phyloP scores from a whole-genome alignment of 1,140 invertebrate genomes.

The Neuroterus valhalla region DNA sequence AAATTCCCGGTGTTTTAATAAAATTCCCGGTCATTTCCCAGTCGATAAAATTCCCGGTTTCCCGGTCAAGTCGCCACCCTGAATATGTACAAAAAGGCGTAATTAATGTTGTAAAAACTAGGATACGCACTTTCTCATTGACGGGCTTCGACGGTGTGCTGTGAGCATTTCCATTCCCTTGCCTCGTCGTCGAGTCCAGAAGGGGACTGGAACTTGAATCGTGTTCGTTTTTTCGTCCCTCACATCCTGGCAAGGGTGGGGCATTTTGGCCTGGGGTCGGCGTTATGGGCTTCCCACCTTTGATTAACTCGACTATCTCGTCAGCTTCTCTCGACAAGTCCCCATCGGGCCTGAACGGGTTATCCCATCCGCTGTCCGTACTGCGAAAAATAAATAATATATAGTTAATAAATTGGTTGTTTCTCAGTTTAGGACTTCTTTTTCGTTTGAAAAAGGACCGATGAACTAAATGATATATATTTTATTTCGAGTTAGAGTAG shows the following conservation, averaged over 20 bases:
- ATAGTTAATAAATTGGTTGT: background rate
- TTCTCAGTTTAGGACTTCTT: background rate
- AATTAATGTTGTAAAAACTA: background rate
- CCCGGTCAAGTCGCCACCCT: no score
- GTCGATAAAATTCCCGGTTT: no score
- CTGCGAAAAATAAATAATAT: conserved; percentile 76
- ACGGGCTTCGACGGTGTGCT: conserved; percentile 69
- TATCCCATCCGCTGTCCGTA: conserved; percentile 96
- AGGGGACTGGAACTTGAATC: conserved; percentile 69
- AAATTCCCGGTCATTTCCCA: no score
- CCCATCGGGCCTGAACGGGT: conserved; percentile 96
- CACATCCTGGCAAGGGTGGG: conserved; percentile 68
- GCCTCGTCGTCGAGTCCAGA: conserved; percentile 65
- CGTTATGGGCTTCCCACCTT: conserved; percentile 90
- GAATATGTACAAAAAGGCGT: no score
- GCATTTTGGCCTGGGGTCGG: conserved; percentile 77
- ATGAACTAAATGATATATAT: no score
- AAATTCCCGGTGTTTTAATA: no score
- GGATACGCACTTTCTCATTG: conserved; percentile 67
- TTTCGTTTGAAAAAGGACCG: no score
- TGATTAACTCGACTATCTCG: conserved; percentile 95
- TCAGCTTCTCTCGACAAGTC: conserved; percentile 96
- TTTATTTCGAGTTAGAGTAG: no score
- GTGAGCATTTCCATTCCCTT: conserved; percentile 71
- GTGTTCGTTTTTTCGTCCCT: conserved; percentile 55